Evolutionary conservation across 2,113 vertebrate species (phyloP).

Genomic region (Hemiprocne comata): DNA sequence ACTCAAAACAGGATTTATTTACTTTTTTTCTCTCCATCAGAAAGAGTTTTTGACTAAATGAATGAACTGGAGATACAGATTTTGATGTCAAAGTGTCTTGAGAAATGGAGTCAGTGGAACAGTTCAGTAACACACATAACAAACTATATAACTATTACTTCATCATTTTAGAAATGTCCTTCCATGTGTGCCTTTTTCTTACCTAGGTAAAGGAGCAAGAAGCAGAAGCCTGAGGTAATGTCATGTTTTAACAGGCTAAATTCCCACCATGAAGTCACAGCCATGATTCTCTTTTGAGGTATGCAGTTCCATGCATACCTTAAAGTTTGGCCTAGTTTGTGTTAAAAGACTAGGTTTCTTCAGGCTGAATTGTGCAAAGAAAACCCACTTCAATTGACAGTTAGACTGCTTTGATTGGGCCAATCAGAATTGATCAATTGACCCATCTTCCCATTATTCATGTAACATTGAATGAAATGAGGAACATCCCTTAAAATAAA

Average conservation of each 20-base stretch:
- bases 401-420: neutral
- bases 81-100: neutral
- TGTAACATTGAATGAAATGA: neutral
- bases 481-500: neutral
- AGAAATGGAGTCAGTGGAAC: neutral
- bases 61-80: neutral
- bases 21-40: neutral
- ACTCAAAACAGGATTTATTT: neutral
- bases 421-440: neutral
- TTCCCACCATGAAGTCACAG: neutral
- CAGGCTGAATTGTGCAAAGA: neutral
- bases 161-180: neutral
- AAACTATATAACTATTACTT: neutral
- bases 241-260: neutral
- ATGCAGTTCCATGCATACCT: neutral
- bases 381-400: neutral
- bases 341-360: conserved; percentile 9
- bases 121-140: neutral
- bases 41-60: neutral
- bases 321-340: neutral
- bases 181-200: neutral
- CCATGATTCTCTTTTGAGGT: neutral
- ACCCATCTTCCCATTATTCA: neutral
- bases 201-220: neutral
- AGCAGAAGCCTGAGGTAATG: neutral